Evolutionary conservation across 1,140 invertebrate species (phyloP).

Genomic region (Stenopsyche tienmushanensis): DNA sequence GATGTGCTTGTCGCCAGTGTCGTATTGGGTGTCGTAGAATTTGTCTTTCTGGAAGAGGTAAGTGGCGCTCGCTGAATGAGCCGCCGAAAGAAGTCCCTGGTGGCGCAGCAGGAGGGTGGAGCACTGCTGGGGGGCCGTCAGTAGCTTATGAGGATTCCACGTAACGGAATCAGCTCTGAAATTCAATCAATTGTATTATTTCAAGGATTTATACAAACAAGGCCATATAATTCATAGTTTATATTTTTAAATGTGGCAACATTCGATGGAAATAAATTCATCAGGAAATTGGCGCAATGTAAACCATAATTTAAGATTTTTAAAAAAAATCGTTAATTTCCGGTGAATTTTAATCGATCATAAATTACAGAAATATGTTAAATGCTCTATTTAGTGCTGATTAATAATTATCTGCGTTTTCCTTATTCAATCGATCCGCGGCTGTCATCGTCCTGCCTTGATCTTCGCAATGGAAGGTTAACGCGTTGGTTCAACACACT

Average conservation of each 20-base stretch:
- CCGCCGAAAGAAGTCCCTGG: constrained; percentile 63
- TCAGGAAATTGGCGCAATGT: too few relatives aligned
- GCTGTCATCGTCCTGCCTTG: neutral
- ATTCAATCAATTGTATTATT: constrained; percentile 29
- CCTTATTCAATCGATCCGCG: constrained; percentile 30
- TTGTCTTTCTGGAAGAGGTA: constrained; percentile 97
- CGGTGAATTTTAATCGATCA: too few relatives aligned
- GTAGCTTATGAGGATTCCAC: constrained; percentile 92
- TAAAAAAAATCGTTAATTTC: too few relatives aligned
- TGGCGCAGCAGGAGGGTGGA: constrained; percentile 79
- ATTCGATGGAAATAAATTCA: too few relatives aligned
- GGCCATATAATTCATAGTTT: too few relatives aligned
- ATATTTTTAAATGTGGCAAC: too few relatives aligned
- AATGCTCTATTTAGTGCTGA: too few relatives aligned
- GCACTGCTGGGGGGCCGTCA: constrained; percentile 88
- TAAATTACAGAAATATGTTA: too few relatives aligned
- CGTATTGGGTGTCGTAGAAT: constrained; percentile 89
- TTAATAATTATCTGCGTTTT: too few relatives aligned
- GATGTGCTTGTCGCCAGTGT: constrained; percentile 93
- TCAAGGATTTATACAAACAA: neutral
- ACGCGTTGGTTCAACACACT: neutral
- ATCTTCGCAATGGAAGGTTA: constrained; percentile 8
- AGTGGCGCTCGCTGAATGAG: constrained; percentile 72
- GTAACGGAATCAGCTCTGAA: constrained; percentile 85
- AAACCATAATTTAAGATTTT: too few relatives aligned